Evolutionary conservation across 2,888 invertebrate genomes (phyloP), one percentile per base, ranked within the genome.

Genomic region (Drosophila tripunctata): DNA sequence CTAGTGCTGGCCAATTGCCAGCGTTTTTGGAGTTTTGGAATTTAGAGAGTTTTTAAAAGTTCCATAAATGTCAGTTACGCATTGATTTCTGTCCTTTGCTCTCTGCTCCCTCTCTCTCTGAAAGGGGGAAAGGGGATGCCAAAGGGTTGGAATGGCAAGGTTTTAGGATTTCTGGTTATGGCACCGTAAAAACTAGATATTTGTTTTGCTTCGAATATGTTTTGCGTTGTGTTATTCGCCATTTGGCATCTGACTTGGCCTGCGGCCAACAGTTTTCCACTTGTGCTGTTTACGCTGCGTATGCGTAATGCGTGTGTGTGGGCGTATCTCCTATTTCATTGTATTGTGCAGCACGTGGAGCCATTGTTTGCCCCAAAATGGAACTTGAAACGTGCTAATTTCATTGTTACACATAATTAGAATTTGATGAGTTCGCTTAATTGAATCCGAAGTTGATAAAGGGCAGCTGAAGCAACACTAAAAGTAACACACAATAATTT

Each of bases 41-140:
- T 56, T 57, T 27, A 14, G 48, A 43, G 30, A 52, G 24, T 40
- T 27, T 7, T 21, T 35, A 65, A 76, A 62, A 62, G 58, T 78
- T 78, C 35, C 67, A 75, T 79, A 69, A 81, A 69, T 67, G 79
- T 79, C 65, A 63, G 72, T 64, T 51, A 67, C 41, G 54, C 67
- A 73, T 73, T 70, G 80, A 73, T 77, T 80, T 73, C 31, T 14
- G 22, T 36, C 7, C 24, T 27, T 21, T n/a, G 33, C n/a, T 31
- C 31, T 31, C 12, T n/a, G 12, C 1, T n/a, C n/a, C n/a, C n/a
- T n/a, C n/a, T n/a, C n/a, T n/a, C n/a, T n/a, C n/a, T 0, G n/a
- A 8, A 22, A 1, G 35, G 24, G 30, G 8, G 3, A 30, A 2
- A 5, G 31, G n/a, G 14, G 8, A 5, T 27, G 6, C 5, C n/a